Evolutionary conservation across 2,113 vertebrate species (phyloP).

Genomic region (Paradisaea rubra): DNA sequence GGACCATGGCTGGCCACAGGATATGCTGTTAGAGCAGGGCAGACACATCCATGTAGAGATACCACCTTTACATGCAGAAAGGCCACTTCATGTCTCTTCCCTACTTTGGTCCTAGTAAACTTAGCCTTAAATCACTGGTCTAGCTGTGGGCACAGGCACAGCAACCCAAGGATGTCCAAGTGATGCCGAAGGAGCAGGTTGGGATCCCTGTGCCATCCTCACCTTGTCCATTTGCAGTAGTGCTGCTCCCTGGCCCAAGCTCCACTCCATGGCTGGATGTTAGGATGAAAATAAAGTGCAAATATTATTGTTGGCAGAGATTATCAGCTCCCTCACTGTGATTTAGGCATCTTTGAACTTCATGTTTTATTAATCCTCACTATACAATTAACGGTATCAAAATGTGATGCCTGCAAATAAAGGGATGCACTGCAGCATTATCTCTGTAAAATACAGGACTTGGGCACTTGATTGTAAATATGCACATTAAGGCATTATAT

Average conservation of each 20-base stretch:
- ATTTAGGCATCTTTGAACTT: conserved; percentile 23
- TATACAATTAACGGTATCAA: neutral
- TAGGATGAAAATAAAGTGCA: conserved; percentile 1
- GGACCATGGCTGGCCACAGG: neutral
- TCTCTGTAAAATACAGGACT: neutral
- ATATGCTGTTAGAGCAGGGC: rapidly evolving
- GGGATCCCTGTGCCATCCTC: neutral
- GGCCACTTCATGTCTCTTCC: neutral
- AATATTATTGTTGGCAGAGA: conserved; percentile 41
- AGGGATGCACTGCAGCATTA: neutral
- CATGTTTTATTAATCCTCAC: conserved; percentile 39
- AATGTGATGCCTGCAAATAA: conserved; percentile 27
- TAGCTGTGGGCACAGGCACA: neutral
- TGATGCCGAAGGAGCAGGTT: neutral
- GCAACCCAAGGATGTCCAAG: neutral
- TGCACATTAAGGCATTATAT: rapidly evolving
- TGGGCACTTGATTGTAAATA: neutral
- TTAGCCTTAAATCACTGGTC: neutral
- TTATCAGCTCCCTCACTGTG: neutral
- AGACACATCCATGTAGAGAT: neutral
- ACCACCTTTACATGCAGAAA: neutral
- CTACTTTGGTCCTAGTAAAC: neutral
- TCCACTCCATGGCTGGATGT: neutral
- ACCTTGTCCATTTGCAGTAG: neutral
- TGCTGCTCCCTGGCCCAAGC: neutral